These are phyloP conservation scores for Arion vulgaris DNA, from an alignment of 1,140 invertebrate genomes.

Conservation along the genomic window DNA sequence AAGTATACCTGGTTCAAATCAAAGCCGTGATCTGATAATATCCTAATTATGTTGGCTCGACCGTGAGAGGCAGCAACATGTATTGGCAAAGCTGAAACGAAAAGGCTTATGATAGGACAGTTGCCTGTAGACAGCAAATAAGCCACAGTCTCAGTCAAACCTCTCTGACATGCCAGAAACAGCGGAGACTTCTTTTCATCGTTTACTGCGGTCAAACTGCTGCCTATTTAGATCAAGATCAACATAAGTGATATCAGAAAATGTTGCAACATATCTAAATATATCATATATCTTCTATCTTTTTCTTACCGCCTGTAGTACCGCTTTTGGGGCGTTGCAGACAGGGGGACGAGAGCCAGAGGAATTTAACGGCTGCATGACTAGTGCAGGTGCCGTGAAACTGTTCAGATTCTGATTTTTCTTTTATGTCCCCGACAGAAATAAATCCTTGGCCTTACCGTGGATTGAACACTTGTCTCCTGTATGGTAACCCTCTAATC, in stretches of 20 bases:
- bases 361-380: no score
- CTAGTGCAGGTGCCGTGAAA: no score
- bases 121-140: conserved; percentile 52
- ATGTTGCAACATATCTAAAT: neutral
- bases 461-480: no score
- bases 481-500: no score
- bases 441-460: no score
- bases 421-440: no score
- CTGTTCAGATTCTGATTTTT: no score
- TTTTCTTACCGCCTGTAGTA: no score
- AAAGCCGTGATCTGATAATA: conserved; percentile 62
- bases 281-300: no score
- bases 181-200: conserved; percentile 57
- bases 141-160: conserved; percentile 57
- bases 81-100: conserved; percentile 54
- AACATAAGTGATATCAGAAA: neutral
- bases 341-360: no score
- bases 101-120: conserved; percentile 45
- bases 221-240: conserved; percentile 53
- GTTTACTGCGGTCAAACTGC: conserved; percentile 62
- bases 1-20: conserved; percentile 65
- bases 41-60: conserved; percentile 53
- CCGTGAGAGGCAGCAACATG: conserved; percentile 63
- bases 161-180: conserved; percentile 65
- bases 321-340: no score